A percentile compares a stretch with the other conserved stretches of the same genome.
These are phyloP conservation scores for Ferrisia virgata DNA, from an alignment of 2,888 invertebrate species.

Conservation along the genomic window DNA sequence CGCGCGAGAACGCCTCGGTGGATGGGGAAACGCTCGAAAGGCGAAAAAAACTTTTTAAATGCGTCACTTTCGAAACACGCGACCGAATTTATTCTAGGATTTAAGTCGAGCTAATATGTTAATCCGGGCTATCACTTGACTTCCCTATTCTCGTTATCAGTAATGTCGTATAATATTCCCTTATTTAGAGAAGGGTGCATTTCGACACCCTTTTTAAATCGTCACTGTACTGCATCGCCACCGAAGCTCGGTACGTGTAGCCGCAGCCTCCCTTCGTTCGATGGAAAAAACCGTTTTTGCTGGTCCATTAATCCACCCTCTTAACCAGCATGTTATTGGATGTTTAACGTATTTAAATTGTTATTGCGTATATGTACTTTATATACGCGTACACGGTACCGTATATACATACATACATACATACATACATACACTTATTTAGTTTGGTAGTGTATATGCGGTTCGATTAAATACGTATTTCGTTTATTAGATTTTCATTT, in stretches of 20 bases:
- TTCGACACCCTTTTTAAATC: conserved; percentile 44
- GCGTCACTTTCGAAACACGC: conserved; percentile 36
- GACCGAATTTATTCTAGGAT: conserved; percentile 46
- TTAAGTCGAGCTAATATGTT: conserved; percentile 45
- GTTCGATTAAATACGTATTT: neutral
- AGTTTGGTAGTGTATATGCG: too few species aligned
- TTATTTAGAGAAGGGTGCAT: conserved; percentile 42
- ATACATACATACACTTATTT: too few species aligned
- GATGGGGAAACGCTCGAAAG: neutral
- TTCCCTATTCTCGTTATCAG: conserved; percentile 43
- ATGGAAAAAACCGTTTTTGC: conserved; percentile 28
- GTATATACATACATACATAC: too few species aligned
- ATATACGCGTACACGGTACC: neutral
- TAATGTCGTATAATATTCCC: conserved; percentile 44
- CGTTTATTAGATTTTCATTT: neutral
- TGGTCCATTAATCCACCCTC: conserved; percentile 44
- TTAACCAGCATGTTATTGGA: conserved; percentile 45
- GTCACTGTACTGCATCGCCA: too few species aligned
- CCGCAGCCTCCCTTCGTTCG: neutral
- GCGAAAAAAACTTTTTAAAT: neutral
- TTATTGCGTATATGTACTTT: conserved; percentile 25
- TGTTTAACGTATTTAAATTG: conserved; percentile 45
- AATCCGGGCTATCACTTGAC: conserved; percentile 45
- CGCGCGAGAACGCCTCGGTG: neutral
- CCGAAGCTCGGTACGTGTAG: too few species aligned